Conservation (phyloP, 2,888 invertebrate genomes). For the Sturmia bella region DNA sequence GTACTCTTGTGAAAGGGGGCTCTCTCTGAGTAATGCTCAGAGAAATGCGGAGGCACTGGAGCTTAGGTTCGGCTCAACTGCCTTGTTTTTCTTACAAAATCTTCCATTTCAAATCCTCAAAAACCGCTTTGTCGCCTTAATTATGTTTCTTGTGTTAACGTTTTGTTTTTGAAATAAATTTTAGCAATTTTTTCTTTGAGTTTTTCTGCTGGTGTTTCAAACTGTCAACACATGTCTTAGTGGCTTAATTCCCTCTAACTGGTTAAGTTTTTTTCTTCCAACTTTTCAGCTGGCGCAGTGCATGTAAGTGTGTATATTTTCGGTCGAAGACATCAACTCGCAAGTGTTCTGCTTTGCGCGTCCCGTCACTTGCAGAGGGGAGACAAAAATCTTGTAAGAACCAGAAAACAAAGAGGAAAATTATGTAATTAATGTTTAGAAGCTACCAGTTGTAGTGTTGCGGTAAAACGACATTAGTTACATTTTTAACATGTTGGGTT, state of each 20-base stretch:
- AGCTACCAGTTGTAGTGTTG: slow-evolving; percentile 67
- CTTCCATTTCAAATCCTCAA: too few species aligned
- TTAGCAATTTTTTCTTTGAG: background rate
- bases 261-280: slow-evolving; percentile 15
- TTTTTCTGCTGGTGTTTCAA: slow-evolving; percentile 50
- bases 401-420: slow-evolving; percentile 53
- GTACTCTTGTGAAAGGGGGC: too few species aligned
- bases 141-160: background rate
- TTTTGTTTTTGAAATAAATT: background rate
- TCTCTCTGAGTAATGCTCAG: too few species aligned
- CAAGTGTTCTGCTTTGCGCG: slow-evolving; percentile 12
- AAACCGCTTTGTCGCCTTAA: slow-evolving; percentile 11
- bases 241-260: slow-evolving; percentile 62
- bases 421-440: slow-evolving; percentile 70
- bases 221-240: slow-evolving; percentile 70
- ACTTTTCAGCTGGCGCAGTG: slow-evolving; percentile 14
- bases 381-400: slow-evolving; percentile 6
- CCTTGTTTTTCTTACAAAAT: too few species aligned
- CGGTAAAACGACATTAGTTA: slow-evolving; percentile 64
- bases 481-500: slow-evolving; percentile 54
- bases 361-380: background rate
- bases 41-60: too few species aligned
- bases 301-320: slow-evolving; percentile 4
- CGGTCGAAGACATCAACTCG: slow-evolving; percentile 40
- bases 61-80: too few species aligned